phyloP scores from a whole-genome alignment of 2,888 invertebrate species.

The Lobophora halterata region DNA sequence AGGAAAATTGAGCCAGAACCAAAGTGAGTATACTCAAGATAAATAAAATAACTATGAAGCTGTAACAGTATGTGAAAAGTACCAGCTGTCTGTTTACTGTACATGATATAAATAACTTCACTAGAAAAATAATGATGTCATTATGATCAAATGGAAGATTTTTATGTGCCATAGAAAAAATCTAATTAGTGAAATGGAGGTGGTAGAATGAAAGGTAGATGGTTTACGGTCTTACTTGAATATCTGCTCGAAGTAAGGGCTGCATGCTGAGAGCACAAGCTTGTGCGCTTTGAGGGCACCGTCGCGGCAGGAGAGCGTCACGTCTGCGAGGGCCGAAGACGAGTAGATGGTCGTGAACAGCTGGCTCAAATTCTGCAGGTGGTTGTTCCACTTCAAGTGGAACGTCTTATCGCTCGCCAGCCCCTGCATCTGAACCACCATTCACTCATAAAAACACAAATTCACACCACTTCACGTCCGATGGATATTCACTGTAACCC shows the following conservation, averaged over 20 bases:
- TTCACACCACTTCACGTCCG: constrained; percentile 65
- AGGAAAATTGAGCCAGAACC: background rate
- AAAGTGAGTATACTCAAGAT: constrained; percentile 7
- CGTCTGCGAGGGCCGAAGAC: constrained; percentile 85
- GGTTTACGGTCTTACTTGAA: constrained; percentile 75
- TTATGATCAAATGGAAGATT: constrained; percentile 58
- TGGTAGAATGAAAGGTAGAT: constrained; percentile 28
- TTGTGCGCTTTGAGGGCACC: constrained; percentile 86
- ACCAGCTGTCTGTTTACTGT: constrained; percentile 50
- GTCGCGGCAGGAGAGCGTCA: constrained; percentile 86
- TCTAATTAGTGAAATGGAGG: constrained; percentile 20
- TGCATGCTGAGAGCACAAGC: constrained; percentile 87
- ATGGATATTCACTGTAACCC: constrained; percentile 69
- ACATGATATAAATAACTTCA: constrained; percentile 58
- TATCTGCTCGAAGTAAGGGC: constrained; percentile 88
- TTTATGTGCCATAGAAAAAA: constrained; percentile 28
- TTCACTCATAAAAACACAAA: constrained; percentile 65
- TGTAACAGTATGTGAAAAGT: constrained; percentile 38
- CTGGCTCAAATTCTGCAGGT: constrained; percentile 85
- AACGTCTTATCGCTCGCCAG: constrained; percentile 84
- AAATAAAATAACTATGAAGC: constrained; percentile 26
- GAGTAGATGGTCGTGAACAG: constrained; percentile 85
- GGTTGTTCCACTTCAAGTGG: constrained; percentile 87
- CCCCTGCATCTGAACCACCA: constrained; percentile 79
- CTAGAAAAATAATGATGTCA: constrained; percentile 69